These are phyloP conservation scores for Osedax fenrisi DNA, from an alignment of 2,888 invertebrate species.

Conservation along the genomic window DNA sequence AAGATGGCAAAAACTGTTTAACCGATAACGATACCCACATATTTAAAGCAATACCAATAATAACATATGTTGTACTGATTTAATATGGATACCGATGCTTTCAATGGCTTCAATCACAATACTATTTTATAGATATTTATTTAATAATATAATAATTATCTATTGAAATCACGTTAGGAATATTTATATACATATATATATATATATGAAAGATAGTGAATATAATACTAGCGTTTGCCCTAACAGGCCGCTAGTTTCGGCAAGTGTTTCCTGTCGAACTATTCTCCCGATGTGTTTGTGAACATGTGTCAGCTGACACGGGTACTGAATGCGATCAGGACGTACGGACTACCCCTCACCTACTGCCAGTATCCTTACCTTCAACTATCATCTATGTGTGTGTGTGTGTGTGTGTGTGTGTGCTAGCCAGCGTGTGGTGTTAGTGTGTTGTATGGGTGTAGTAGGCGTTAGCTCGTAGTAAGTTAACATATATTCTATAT, in stretches of 20 bases:
- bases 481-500: too few species aligned
- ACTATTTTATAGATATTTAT: background rate
- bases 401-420: background rate
- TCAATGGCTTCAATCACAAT: too few species aligned
- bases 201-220: too few species aligned
- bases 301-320: slow-evolving; percentile 71
- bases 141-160: background rate
- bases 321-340: slow-evolving; percentile 77
- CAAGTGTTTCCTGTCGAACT: slow-evolving; percentile 69
- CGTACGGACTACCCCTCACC: slow-evolving; percentile 77
- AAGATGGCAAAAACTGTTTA: too few species aligned
- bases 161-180: background rate
- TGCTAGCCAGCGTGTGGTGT: too few species aligned
- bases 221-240: background rate
- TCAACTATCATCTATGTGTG: background rate
- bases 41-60: too few species aligned
- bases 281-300: slow-evolving; percentile 58
- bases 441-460: too few species aligned
- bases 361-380: slow-evolving; percentile 65
- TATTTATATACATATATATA: too few species aligned
- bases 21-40: too few species aligned
- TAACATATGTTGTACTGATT: too few species aligned
- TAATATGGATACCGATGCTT: too few species aligned
- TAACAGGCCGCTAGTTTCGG: slow-evolving; percentile 88
- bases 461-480: too few species aligned